Conservation (phyloP, 2,113 vertebrate species). For the Hypanus sabinus region DNA sequence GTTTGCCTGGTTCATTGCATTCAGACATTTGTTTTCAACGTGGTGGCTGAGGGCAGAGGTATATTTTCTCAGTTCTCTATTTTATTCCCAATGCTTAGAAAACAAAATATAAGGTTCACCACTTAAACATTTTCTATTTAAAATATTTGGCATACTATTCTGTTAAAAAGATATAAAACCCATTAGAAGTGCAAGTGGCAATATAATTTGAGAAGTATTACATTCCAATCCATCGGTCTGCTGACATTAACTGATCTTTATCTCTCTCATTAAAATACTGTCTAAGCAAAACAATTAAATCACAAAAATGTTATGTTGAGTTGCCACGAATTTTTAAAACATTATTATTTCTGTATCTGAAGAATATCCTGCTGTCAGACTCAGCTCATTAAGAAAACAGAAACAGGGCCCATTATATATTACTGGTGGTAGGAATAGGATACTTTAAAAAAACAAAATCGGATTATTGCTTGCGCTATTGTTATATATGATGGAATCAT, state of each 20-base stretch:
- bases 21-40: slow-evolving; percentile 47
- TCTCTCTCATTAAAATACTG: slow-evolving; percentile 33
- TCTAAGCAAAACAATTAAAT: slow-evolving; percentile 36
- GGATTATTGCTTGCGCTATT: slow-evolving; percentile 10
- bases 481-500: not conserved
- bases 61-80: slow-evolving; percentile 25
- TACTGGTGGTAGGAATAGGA: not conserved
- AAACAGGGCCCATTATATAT: slow-evolving; percentile 2
- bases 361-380: slow-evolving; percentile 24
- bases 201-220: slow-evolving; percentile 16
- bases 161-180: slow-evolving; percentile 13
- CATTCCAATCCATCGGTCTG: slow-evolving; percentile 31
- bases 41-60: slow-evolving; percentile 31
- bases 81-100: slow-evolving; percentile 10
- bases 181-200: slow-evolving; percentile 28
- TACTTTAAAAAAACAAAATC: not conserved
- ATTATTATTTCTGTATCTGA: slow-evolving; percentile 5
- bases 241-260: slow-evolving; percentile 34
- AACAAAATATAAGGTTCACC: slow-evolving; percentile 23
- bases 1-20: slow-evolving; percentile 52
- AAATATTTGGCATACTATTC: slow-evolving; percentile 24
- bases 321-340: slow-evolving; percentile 29
- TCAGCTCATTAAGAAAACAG: slow-evolving; percentile 31
- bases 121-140: slow-evolving; percentile 35
- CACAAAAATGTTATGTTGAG: not conserved